These are phyloP conservation scores for Sebastes fasciatus DNA, from an alignment of 2,113 vertebrate genomes.

Conservation along the genomic window DNA sequence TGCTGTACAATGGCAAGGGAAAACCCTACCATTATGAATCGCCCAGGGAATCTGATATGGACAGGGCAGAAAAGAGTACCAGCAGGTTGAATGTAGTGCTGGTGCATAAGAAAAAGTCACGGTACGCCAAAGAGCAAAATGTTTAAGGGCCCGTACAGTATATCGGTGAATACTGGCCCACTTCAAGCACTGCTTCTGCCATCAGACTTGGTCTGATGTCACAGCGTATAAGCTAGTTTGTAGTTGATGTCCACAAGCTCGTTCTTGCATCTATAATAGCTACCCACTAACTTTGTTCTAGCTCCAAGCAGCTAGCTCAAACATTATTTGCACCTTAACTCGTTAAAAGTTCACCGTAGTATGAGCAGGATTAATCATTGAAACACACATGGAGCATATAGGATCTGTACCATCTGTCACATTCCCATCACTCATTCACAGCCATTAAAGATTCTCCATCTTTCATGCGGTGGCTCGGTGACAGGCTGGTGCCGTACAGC, in stretches of 20 bases:
- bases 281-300: background rate
- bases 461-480: slow-evolving; percentile 53
- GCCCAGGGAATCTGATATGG: too few relatives aligned
- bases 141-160: too few relatives aligned
- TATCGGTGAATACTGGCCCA: too few relatives aligned
- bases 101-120: too few relatives aligned
- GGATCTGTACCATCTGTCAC: slow-evolving; percentile 3
- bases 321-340: background rate
- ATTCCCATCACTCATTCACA: slow-evolving; percentile 49
- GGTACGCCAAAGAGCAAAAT: too few relatives aligned
- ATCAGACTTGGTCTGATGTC: slow-evolving; percentile 3
- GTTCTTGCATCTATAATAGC: background rate
- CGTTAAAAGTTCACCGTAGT: background rate
- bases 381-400: background rate
- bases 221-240: background rate
- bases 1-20: too few relatives aligned
- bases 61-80: too few relatives aligned
- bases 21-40: too few relatives aligned
- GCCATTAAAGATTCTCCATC: slow-evolving; percentile 35
- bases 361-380: slow-evolving; percentile 10
- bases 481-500: slow-evolving; percentile 48
- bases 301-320: background rate
- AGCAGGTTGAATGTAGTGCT: too few relatives aligned
- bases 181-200: background rate
- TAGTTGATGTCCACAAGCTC: background rate